These are phyloP conservation scores for Nezara viridula DNA, from an alignment of 2,888 invertebrate species.

Conservation along the genomic window DNA sequence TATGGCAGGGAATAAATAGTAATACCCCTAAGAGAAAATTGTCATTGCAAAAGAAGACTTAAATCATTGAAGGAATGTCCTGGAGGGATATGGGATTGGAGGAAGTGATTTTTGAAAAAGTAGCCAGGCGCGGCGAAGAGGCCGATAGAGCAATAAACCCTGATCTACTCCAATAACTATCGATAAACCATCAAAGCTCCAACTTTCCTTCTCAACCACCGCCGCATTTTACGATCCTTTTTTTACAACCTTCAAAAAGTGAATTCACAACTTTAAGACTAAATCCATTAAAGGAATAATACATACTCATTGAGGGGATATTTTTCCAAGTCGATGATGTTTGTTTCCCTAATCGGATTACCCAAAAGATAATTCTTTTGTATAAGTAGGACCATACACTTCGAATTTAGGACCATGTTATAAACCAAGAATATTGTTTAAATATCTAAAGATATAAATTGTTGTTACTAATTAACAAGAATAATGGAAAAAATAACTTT, in stretches of 20 bases:
- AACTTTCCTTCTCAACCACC: slow-evolving; percentile 15
- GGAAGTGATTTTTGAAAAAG: not conserved
- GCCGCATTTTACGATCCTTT: not conserved
- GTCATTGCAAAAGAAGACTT: not conserved
- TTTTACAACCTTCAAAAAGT: slow-evolving; percentile 1
- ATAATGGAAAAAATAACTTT: too few species aligned
- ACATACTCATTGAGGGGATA: not conserved
- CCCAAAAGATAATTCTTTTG: not conserved
- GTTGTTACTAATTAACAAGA: too few species aligned
- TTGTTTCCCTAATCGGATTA: not conserved
- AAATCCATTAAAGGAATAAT: not conserved
- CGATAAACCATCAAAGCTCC: slow-evolving; percentile 27
- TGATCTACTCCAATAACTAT: not conserved
- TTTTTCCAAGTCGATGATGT: not conserved
- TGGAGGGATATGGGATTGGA: not conserved
- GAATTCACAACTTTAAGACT: not conserved
- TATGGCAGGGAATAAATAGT: too few species aligned
- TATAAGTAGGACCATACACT: too few species aligned
- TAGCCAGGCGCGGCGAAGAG: not conserved
- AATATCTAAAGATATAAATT: too few species aligned
- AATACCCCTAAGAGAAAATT: not conserved
- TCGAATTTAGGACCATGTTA: too few species aligned
- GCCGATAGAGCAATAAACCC: not conserved
- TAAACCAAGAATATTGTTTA: too few species aligned
- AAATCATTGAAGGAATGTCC: not conserved